Evolutionary conservation across 2,888 invertebrate species (phyloP).

Genomic region (Agriopis aurantiaria): DNA sequence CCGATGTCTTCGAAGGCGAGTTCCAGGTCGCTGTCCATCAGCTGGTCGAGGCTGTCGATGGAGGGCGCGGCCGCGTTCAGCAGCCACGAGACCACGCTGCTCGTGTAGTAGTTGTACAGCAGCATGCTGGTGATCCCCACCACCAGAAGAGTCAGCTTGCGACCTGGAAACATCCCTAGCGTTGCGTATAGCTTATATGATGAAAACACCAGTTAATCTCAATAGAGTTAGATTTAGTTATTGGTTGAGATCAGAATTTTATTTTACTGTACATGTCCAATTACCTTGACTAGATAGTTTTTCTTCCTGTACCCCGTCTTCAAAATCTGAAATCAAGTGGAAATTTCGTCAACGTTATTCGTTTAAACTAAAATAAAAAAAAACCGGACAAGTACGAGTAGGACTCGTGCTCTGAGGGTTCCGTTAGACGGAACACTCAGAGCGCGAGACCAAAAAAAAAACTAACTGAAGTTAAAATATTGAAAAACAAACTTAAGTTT

Average conservation of each 20-base stretch:
- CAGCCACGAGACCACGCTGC: conserved; percentile 87
- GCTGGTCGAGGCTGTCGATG: conserved; percentile 76
- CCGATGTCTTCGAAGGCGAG: conserved; percentile 84
- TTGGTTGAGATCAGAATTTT: neutral
- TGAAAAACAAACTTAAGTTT: too few species aligned
- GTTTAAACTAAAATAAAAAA: too few species aligned
- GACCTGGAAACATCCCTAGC: conserved; percentile 55
- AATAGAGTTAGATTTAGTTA: neutral
- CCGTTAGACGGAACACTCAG: too few species aligned
- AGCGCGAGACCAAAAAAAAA: too few species aligned
- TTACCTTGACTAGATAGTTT: conserved; percentile 72
- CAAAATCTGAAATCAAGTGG: conserved; percentile 64
- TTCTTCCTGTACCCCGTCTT: conserved; percentile 68
- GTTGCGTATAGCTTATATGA: neutral
- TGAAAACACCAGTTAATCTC: too few species aligned
- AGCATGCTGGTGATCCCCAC: conserved; percentile 77
- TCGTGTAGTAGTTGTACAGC: conserved; percentile 87
- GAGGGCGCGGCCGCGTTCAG: conserved; percentile 80
- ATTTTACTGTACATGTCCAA: neutral
- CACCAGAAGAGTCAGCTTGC: conserved; percentile 67
- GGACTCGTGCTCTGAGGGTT: too few species aligned
- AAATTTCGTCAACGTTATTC: neutral
- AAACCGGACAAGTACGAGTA: too few species aligned
- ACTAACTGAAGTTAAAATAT: too few species aligned
- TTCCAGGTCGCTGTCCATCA: conserved; percentile 80